Base-by-base conservation (phyloP, 2,888 invertebrate genomes). In the Allacma fusca region DNA sequence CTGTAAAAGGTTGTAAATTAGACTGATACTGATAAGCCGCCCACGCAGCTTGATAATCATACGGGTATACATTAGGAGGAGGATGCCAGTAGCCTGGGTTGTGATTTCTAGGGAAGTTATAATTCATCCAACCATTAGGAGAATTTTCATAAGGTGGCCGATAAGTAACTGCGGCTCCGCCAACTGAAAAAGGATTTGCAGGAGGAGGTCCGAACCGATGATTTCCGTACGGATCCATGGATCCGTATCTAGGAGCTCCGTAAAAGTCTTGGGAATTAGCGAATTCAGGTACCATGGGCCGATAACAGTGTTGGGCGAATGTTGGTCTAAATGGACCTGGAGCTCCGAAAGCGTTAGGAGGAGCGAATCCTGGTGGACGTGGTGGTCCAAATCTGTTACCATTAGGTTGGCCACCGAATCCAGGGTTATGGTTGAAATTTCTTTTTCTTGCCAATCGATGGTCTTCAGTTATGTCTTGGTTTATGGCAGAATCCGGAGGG, bases 391-490 rank as follows among this genome's bases (percentile, higher is more conserved):
- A 65, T 19, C 16, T 19, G 24, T 19, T n/a, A 24, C n/a, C 28
- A 7, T 13, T 65, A 23, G 24, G 28, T 5, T 26, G 26, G 13
- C 28, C 13, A 1, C 12, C 26, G 24, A 65, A 65, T 26, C 24
- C 16, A 1, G 26, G 13, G 16, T 65, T 26, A 12, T 26, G 26
- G 28, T 24, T 28, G n/a, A 62, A 73, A 24, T 73, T 73, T 34
- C 73, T 28, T 28, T 73, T 73, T n/a, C 73, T 12, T 19, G 59
- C 29, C 23, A 16, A 7, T 28, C 73, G 23, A n/a, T 62, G 26
- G n/a, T 9, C 62, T 62, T 23, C 21, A 1, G 16, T 1, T 13
- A 28, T 9, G 1, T 73, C 62, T 29, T 28, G 21, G 24, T 1
- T 1, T 16, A 9, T 16, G 2, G 4, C 16, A 1, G 19, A 2